Evolutionary conservation across 2,797 vertebrate genomes (phyloP).

Genomic region (Atherinosoma microstoma): DNA sequence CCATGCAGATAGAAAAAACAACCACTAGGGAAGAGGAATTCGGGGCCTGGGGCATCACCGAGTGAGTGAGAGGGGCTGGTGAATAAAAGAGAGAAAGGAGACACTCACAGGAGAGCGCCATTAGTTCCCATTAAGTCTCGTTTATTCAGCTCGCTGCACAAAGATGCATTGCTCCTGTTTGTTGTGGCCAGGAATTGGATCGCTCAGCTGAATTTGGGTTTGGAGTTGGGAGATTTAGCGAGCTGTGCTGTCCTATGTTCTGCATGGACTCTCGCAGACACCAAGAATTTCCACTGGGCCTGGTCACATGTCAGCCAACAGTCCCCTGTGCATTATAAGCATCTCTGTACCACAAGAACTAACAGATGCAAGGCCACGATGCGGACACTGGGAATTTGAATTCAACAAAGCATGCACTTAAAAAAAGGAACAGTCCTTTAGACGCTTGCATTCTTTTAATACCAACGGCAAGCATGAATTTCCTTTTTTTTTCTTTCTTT

Average conservation of each 20-base stretch:
- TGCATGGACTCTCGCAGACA: conserved; percentile 30
- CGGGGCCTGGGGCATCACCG: conserved; percentile 40
- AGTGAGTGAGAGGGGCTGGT: conserved; percentile 34
- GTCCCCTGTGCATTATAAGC: conserved; percentile 45
- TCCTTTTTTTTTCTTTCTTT: conserved; percentile 18
- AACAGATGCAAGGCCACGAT: conserved; percentile 37
- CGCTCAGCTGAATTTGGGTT: conserved; percentile 26
- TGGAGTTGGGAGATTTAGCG: conserved; percentile 24
- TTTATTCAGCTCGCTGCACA: conserved; percentile 63
- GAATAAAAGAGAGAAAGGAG: conserved; percentile 42
- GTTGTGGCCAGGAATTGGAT: conserved; percentile 33
- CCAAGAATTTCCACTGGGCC: conserved; percentile 39
- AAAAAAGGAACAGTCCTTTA: conserved; percentile 15
- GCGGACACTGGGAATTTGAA: conserved; percentile 30
- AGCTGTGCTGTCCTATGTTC: conserved; percentile 40
- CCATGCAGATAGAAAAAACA: conserved; percentile 13
- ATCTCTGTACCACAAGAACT: conserved; percentile 26
- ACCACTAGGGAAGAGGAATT: conserved; percentile 39
- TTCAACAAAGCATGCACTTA: conserved; percentile 18
- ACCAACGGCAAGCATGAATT: conserved; percentile 6
- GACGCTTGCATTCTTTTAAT: conserved; percentile 40
- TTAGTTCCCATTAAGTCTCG: conserved; percentile 49
- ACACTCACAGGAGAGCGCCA: conserved; percentile 42
- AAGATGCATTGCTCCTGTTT: conserved; percentile 46
- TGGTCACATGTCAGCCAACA: conserved; percentile 46